A percentile compares a stretch with the other conserved stretches of the same genome.
These are phyloP conservation scores for Onychostruthus taczanowskii DNA, from an alignment of 2,113 vertebrate genomes.

Conservation along the genomic window DNA sequence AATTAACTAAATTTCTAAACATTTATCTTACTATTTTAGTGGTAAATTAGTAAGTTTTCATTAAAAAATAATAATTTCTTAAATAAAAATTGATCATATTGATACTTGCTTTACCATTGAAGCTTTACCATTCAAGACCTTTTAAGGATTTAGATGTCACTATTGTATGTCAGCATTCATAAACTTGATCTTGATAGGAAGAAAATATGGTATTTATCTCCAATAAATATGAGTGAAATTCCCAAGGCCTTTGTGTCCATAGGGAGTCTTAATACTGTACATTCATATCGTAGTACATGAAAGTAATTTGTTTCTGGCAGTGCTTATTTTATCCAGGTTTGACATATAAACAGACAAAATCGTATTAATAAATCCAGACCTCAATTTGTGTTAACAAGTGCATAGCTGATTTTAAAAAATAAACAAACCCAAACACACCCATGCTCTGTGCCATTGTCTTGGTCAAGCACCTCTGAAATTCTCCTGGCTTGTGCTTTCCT, in stretches of 20 bases:
- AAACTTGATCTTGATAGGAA: conserved; percentile 30
- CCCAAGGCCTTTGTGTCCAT: conserved; percentile 5
- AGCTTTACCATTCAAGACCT: background rate
- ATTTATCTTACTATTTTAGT: conserved; percentile 14
- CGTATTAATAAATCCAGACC: background rate
- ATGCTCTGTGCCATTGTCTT: background rate
- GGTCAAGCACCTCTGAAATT: background rate
- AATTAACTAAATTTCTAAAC: background rate
- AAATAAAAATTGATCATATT: conserved; percentile 40
- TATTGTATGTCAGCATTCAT: conserved; percentile 43
- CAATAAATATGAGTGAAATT: background rate
- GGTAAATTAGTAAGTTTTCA: background rate
- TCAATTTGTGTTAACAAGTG: background rate
- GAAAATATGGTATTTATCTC: conserved; percentile 21
- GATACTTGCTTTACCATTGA: conserved; percentile 12
- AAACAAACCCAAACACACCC: background rate
- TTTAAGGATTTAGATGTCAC: conserved; percentile 35
- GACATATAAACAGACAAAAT: background rate
- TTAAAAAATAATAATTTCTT: background rate
- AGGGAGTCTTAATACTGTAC: background rate
- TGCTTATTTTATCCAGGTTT: background rate
- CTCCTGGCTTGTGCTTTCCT: background rate
- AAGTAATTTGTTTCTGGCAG: conserved; percentile 49
- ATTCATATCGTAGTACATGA: background rate
- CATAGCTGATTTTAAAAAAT: background rate